Percentiles rank a stretch among this genome's conserved stretches.
Conservation (phyloP, 92 coral and sea anemone species). For the Siderastrea siderea region DNA sequence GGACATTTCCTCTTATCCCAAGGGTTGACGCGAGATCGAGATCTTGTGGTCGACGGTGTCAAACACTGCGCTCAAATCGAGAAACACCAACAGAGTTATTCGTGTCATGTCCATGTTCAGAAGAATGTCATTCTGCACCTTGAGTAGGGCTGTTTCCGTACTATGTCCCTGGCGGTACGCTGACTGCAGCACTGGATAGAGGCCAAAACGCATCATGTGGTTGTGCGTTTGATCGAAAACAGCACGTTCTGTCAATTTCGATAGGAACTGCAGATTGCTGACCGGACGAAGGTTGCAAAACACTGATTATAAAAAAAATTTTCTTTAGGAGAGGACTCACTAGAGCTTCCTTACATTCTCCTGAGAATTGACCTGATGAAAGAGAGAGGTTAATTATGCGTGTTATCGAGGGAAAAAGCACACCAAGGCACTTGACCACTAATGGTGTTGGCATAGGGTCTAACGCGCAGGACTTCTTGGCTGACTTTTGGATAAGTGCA, state of each 20-base stretch:
- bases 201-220: conserved; percentile 16
- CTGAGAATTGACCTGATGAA: conserved; percentile 10
- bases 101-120: conserved; percentile 2
- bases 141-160: background rate
- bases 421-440: background rate
- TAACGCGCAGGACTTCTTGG: background rate
- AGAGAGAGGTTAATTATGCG: background rate
- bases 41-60: conserved; percentile 18
- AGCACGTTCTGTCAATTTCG: too few relatives aligned
- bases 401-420: background rate
- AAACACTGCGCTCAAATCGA: background rate
- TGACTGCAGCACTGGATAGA: conserved; percentile 12
- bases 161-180: too few relatives aligned
- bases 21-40: background rate
- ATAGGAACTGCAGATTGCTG: conserved; percentile 14
- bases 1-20: background rate
- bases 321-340: conserved; percentile 14
- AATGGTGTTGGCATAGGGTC: conserved; percentile 8
- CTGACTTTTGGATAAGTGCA: conserved; percentile 7
- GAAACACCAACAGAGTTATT: background rate
- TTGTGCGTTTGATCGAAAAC: conserved; percentile 8
- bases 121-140: too few relatives aligned
- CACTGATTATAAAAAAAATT: background rate
- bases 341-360: conserved; percentile 1
- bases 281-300: conserved; percentile 6